Base-by-base conservation (phyloP, 2,888 invertebrate species). In the Autographa pulchrina region DNA sequence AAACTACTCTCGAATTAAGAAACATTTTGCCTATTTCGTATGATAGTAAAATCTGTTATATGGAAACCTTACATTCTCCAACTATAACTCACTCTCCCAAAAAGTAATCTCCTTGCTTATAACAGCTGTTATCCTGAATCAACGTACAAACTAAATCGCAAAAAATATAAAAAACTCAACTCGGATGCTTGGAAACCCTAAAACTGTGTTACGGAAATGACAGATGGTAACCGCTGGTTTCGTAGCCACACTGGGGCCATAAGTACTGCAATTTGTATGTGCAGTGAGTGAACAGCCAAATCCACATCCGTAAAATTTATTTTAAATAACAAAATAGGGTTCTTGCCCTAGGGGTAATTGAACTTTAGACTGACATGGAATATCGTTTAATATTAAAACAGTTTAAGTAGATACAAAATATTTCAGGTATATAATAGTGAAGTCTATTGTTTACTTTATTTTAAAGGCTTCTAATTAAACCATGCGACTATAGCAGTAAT, bases 181-280 rank as follows among this genome's bases (percentile, higher is more conserved):
- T 35, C 58, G 35, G 74, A 54, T 5, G 18, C 7, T 38, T 41
- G 32, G 78, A 82, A 84, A 73, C 80, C 80, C 48, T 75, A 76
- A 67, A 64, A 75, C 59, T 73, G 61, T 41, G 71, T 74, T 63
- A 65, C 78, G 85, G 86, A 85, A 66, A 43, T 62, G 71, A 41
- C 86, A 86, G 74, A 74, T 82, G 86, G 79, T 25, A 18, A 43
- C n/a, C 73, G 78, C 68, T 63, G 58, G 60, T 70, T 9, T 72
- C 35, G 48, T 76, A 70, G 75, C 77, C 72, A 56, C 54, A 71
- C 68, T 25, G 54, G 65, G 71, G 72, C 82, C 85, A 80, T 87
- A 86, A 82, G 80, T 59, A 52, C 83, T 52, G 59, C 72, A 81
- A 85, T 86, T 81, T 83, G 59, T 65, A 14, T 64, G 82, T 74